Conservation (phyloP, 53 echinoderm and acorn worm species). For the Holothuria scabra region DNA sequence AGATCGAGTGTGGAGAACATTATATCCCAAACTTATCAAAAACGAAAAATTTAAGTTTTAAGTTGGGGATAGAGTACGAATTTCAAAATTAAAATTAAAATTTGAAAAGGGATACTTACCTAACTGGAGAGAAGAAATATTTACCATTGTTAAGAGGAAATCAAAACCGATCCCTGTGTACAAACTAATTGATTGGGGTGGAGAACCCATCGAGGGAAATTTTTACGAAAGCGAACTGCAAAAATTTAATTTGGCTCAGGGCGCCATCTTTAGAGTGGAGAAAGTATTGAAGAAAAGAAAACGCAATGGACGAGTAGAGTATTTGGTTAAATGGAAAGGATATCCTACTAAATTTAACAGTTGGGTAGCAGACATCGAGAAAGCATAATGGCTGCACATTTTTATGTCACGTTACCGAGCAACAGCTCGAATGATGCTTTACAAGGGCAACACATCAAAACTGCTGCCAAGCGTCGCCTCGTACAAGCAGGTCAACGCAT, state of each 20-base stretch:
- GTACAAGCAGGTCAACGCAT: conserved; percentile 45
- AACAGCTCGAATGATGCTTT: conserved; percentile 37
- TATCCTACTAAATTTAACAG: conserved; percentile 3
- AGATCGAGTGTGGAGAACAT: neutral
- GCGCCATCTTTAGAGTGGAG: no score
- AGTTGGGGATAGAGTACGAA: neutral
- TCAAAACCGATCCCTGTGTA: neutral
- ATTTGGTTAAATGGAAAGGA: conserved; percentile 26
- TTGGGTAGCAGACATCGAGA: neutral
- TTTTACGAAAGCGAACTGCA: conserved; percentile 56
- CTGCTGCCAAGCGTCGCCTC: conserved; percentile 8
- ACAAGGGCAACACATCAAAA: conserved; percentile 30
- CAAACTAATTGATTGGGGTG: conserved; percentile 21
- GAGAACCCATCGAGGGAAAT: neutral
- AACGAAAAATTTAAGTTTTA: neutral
- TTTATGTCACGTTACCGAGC: no score
- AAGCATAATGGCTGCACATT: no score
- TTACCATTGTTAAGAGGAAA: conserved; percentile 11
- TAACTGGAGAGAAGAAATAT: conserved; percentile 51
- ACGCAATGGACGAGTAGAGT: neutral
- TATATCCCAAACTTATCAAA: neutral
- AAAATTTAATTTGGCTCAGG: conserved; percentile 31
- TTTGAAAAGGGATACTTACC: conserved; percentile 45
- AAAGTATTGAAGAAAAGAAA: neutral
- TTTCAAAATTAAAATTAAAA: neutral